Conservation (phyloP, 2,797 vertebrate species). For the Cephalopachus bancanus region DNA sequence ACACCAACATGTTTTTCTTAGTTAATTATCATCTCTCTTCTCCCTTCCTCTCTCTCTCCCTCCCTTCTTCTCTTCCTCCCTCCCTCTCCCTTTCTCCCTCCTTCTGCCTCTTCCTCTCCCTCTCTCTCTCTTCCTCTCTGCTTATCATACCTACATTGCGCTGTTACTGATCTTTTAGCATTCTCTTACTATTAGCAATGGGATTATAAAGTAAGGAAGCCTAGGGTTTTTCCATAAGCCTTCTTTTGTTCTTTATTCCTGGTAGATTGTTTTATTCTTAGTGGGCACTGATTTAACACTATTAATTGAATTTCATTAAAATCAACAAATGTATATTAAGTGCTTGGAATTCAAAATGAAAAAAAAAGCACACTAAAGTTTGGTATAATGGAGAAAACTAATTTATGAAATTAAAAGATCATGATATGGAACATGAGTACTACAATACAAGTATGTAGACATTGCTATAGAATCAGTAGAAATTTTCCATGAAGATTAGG, state of each 20-base stretch:
- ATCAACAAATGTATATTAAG: background rate
- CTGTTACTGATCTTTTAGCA: background rate
- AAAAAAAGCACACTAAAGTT: background rate
- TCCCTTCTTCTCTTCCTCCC: background rate
- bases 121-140: background rate
- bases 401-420: background rate
- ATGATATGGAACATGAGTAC: background rate
- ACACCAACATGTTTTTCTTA: background rate
- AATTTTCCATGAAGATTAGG: too few relatives aligned
- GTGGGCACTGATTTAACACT: background rate
- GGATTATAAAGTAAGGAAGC: background rate
- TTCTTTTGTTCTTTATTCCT: background rate
- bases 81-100: too few relatives aligned
- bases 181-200: background rate
- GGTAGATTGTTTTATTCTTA: background rate
- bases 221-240: background rate
- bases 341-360: background rate
- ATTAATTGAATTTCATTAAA: background rate
- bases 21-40: too few relatives aligned
- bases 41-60: background rate
- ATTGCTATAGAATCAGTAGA: background rate
- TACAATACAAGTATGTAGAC: background rate
- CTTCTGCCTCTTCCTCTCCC: background rate
- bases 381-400: background rate
- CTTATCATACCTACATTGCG: background rate